phyloP scores from a whole-genome alignment of 2,113 vertebrate species.

The Natator depressus region DNA sequence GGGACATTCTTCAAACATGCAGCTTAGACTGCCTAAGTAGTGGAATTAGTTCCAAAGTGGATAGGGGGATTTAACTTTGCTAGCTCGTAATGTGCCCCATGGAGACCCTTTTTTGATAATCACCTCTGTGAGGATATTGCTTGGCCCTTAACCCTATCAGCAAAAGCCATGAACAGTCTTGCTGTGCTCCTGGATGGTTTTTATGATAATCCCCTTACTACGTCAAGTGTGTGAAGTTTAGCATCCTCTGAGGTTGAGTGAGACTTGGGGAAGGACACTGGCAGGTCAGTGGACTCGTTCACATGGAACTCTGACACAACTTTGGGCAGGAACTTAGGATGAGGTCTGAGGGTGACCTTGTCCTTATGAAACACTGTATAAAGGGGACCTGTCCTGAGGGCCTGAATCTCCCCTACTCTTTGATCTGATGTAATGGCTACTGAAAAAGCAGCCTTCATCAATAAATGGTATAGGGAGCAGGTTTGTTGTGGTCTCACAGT shows the following conservation, averaged over 20 bases:
- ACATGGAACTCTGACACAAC: background rate
- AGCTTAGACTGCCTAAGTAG: background rate
- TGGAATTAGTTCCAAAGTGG: background rate
- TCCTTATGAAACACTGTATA: no score
- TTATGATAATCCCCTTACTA: background rate
- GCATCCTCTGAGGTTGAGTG: background rate
- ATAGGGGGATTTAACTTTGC: background rate
- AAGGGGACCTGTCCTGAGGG: no score
- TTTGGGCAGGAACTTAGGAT: background rate
- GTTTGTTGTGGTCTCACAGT: background rate
- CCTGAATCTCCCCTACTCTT: no score
- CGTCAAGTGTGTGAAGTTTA: background rate
- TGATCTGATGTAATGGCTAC: no score
- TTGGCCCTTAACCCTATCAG: background rate
- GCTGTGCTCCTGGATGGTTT: background rate
- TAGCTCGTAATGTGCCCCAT: background rate
- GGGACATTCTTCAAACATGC: background rate
- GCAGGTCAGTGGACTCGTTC: background rate
- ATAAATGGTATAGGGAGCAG: no score
- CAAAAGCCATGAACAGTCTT: background rate
- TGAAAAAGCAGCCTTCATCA: no score
- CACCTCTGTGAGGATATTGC: background rate
- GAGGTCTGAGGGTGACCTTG: no score
- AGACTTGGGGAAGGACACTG: background rate
- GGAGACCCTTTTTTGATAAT: background rate